Base-by-base conservation (phyloP, 2,888 invertebrate genomes). In the Diplolepis rosae region DNA sequence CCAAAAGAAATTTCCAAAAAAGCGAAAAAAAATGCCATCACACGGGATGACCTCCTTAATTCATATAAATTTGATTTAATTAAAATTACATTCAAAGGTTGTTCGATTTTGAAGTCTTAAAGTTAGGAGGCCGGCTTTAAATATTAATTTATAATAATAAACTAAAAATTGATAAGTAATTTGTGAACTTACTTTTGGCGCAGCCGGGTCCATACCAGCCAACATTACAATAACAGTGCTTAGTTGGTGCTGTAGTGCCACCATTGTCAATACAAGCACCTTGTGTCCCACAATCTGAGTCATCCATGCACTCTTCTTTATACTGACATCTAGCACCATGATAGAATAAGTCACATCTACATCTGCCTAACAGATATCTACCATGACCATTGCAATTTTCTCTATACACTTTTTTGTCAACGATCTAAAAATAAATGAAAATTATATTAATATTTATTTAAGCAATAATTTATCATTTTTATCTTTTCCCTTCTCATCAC, bases 131-230 rank as follows among this genome's bases (percentile, higher is more conserved):
- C n/a, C n/a, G n/a, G n/a, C n/a, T n/a, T n/a, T n/a, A n/a, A n/a
- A n/a, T n/a, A n/a, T n/a, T n/a, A n/a, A n/a, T n/a, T n/a, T n/a
- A n/a, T n/a, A n/a, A n/a, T n/a, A n/a, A n/a, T n/a, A n/a, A n/a
- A n/a, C n/a, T n/a, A n/a, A 15, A n/a, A 1, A 7, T 42, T 15
- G 2, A 15, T 9, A 18, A 45, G 15, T 6, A 15, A 45, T 18
- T 42, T 1, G 3, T 30, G 7, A 39, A 61, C 61, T 92, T 86
- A 96, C 96, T 93, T 90, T 95, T 95, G 75, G 92, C 93, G 85
- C 98, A 98, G 0, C 94, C 93, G 24, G 93, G 91, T 2, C 98
- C 98, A 84, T 94, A 96, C 92, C 95, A 97, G 15, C 98, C 98
- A 68, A 93, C 91, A 72, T 96, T 94, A 85, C 98, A 98, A 89